Percentiles rank a stretch among this genome's conserved stretches.
Conservation (phyloP, 2,888 invertebrate genomes). For the Chalcis sispes region DNA sequence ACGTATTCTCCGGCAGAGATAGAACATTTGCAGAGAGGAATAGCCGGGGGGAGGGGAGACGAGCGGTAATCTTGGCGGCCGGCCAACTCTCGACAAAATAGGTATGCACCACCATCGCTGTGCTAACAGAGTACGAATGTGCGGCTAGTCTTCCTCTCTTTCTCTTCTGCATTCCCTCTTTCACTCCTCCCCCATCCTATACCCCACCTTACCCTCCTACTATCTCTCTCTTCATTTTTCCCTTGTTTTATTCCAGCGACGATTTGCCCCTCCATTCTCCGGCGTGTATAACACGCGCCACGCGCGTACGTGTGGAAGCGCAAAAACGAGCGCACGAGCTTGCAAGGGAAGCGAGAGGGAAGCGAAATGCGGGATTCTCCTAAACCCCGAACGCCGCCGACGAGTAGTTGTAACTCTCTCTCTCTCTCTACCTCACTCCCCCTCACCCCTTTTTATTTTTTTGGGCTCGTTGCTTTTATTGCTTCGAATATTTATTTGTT, state of each 20-base stretch:
- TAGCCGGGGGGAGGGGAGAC: conserved; percentile 64
- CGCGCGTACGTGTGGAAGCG: conserved; percentile 8
- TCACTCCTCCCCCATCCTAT: conserved; percentile 2
- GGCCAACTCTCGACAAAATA: conserved; percentile 71
- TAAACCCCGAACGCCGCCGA: too few relatives aligned
- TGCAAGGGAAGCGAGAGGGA: too few relatives aligned
- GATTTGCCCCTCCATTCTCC: conserved; percentile 28
- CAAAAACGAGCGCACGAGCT: too few relatives aligned
- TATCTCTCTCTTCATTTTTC: too few relatives aligned
- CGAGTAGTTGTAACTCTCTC: too few relatives aligned
- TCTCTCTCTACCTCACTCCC: too few relatives aligned
- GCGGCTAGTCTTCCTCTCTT: conserved; percentile 52
- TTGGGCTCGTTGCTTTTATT: neutral
- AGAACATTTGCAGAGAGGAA: conserved; percentile 66
- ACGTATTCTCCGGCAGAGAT: conserved; percentile 64
- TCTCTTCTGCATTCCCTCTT: conserved; percentile 14
- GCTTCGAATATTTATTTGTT: neutral
- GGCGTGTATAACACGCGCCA: conserved; percentile 29
- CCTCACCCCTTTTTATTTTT: too few relatives aligned
- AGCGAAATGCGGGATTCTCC: too few relatives aligned
- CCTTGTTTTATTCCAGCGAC: conserved; percentile 40
- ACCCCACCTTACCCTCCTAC: neutral
- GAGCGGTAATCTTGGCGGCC: conserved; percentile 72
- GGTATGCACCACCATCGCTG: conserved; percentile 60
- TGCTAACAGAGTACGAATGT: conserved; percentile 49